Conservation (phyloP, 2,888 invertebrate species). For the Celastrina argiolus region DNA sequence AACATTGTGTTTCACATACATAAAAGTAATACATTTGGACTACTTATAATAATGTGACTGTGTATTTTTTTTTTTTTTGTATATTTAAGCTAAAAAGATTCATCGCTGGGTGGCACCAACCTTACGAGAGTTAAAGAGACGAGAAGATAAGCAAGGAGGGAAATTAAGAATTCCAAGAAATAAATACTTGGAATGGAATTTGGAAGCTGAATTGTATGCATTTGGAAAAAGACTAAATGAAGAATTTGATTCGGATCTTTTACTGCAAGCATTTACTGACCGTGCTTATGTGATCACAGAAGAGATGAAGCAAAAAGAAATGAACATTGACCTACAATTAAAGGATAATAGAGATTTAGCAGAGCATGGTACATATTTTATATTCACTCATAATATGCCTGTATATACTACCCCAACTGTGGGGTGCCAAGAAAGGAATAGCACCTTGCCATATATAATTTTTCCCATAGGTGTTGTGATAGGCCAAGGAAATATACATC, state of each 20-base stretch:
- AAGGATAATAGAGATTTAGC: slow-evolving; percentile 83
- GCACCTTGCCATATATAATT: too few relatives aligned
- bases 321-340: slow-evolving; percentile 83
- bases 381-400: too few relatives aligned
- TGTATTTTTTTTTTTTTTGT: slow-evolving; percentile 29
- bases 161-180: slow-evolving; percentile 75
- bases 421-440: too few relatives aligned
- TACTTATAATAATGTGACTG: not conserved
- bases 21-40: not conserved
- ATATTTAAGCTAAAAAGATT: slow-evolving; percentile 50
- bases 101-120: slow-evolving; percentile 85
- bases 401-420: too few relatives aligned
- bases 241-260: slow-evolving; percentile 82
- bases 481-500: too few relatives aligned
- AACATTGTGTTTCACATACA: not conserved
- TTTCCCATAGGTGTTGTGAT: too few relatives aligned
- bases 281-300: slow-evolving; percentile 86
- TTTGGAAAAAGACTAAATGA: slow-evolving; percentile 92
- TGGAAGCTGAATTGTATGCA: slow-evolving; percentile 90
- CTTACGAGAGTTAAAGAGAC: slow-evolving; percentile 77
- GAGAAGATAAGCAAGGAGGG: slow-evolving; percentile 78
- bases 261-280: slow-evolving; percentile 88
- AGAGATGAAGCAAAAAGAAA: slow-evolving; percentile 80
- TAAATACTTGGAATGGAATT: slow-evolving; percentile 90
- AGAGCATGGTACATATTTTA: slow-evolving; percentile 81